phyloP scores from a whole-genome alignment of 2,888 invertebrate genomes.

The Cinara cedri region DNA sequence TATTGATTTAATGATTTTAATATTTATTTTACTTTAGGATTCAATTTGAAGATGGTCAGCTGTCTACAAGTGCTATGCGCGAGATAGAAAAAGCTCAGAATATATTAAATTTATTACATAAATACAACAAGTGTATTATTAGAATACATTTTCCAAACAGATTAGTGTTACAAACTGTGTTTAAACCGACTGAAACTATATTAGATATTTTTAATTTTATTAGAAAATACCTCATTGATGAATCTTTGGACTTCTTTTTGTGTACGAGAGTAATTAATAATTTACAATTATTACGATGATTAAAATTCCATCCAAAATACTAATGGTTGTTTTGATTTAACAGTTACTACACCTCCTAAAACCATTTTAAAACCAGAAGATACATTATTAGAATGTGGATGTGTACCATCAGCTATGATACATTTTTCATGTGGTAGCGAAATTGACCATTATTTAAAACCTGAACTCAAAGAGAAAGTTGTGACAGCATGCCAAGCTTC shows the following conservation, averaged over 20 bases:
- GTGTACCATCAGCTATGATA: conserved; percentile 79
- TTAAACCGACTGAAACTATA: conserved; percentile 78
- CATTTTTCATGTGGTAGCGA: conserved; percentile 71
- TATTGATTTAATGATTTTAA: conserved; percentile 11
- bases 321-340: conserved; percentile 60
- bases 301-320: conserved; percentile 46
- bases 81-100: conserved; percentile 68
- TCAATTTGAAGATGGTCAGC: conserved; percentile 74
- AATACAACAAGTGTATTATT: conserved; percentile 79
- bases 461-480: conserved; percentile 69
- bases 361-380: conserved; percentile 69
- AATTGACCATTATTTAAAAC: conserved; percentile 66
- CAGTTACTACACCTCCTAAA: conserved; percentile 86
- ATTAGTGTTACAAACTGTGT: conserved; percentile 84
- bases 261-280: conserved; percentile 69
- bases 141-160: conserved; percentile 87
- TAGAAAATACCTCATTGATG: conserved; percentile 71
- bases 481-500: conserved; percentile 74
- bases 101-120: conserved; percentile 68
- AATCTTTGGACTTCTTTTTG: conserved; percentile 74
- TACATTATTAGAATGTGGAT: conserved; percentile 74
- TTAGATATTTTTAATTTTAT: conserved; percentile 76
- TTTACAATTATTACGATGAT: neutral
- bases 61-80: conserved; percentile 73
- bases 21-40: conserved; percentile 62